phyloP scores from a whole-genome alignment of 2,797 vertebrate genomes.

The Crocodylus rhombifer region DNA sequence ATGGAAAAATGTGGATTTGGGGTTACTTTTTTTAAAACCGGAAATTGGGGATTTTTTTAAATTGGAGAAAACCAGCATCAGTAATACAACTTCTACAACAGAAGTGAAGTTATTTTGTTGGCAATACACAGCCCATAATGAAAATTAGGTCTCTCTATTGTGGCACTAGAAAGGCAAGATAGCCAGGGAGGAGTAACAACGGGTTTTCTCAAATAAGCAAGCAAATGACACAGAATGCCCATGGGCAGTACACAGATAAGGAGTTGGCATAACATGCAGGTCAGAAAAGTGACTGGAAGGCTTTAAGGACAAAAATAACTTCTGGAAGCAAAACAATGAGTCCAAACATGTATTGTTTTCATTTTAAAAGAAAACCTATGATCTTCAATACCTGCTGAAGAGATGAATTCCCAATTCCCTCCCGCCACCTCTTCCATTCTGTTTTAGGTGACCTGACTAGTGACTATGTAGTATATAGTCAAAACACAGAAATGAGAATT shows the following conservation, averaged over 20 bases:
- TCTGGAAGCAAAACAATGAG: slow-evolving; percentile 17
- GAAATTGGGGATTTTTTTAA: not conserved
- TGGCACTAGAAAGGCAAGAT: not conserved
- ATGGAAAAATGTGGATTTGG: no score
- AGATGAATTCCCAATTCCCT: slow-evolving; percentile 32
- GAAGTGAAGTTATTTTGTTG: not conserved
- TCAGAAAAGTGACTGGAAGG: not conserved
- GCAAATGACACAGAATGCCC: slow-evolving; percentile 1
- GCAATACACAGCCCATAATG: not conserved
- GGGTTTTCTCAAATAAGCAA: not conserved
- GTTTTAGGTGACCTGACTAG: slow-evolving; percentile 49
- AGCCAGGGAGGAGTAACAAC: not conserved
- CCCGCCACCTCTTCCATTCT: slow-evolving; percentile 50
- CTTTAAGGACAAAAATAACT: slow-evolving; percentile 32
- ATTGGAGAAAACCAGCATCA: not conserved
- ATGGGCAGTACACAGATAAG: not conserved
- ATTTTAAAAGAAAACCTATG: slow-evolving; percentile 12
- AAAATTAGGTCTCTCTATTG: not conserved
- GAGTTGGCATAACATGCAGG: not conserved
- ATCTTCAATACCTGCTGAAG: slow-evolving; percentile 36
- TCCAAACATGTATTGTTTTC: not conserved
- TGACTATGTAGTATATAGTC: slow-evolving; percentile 5
- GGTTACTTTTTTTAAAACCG: no score
- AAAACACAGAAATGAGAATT: not conserved
- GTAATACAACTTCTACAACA: not conserved